Evolutionary conservation across 2,888 invertebrate species (phyloP).

Genomic region (Galerucella pusilla): DNA sequence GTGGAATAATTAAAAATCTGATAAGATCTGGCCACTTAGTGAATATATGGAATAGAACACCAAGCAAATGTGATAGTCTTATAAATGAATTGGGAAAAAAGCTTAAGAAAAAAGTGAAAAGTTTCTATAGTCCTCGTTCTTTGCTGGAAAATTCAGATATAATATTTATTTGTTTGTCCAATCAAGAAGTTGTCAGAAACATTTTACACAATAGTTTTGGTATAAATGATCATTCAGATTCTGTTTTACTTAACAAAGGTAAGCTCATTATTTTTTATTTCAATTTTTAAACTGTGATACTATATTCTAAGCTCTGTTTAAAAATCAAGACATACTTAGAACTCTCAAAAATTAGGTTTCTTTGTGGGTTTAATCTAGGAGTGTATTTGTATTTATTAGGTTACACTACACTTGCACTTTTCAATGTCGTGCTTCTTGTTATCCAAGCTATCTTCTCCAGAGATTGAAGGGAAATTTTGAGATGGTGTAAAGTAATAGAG

Average conservation of each 20-base stretch:
- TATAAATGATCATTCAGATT: slow-evolving; percentile 78
- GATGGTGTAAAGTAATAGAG: too few relatives aligned
- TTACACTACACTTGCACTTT: neutral
- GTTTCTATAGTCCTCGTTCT: slow-evolving; percentile 89
- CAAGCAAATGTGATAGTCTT: slow-evolving; percentile 38
- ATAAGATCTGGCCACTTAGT: slow-evolving; percentile 94
- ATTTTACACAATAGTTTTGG: slow-evolving; percentile 96
- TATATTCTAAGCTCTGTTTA: too few relatives aligned
- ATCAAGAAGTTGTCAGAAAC: slow-evolving; percentile 92
- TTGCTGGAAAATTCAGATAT: slow-evolving; percentile 92
- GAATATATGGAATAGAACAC: slow-evolving; percentile 92
- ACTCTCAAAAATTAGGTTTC: too few relatives aligned
- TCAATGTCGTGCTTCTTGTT: neutral
- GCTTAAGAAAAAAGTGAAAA: slow-evolving; percentile 66
- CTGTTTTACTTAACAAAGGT: slow-evolving; percentile 77
- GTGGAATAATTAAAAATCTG: slow-evolving; percentile 93
- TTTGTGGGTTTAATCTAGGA: too few relatives aligned
- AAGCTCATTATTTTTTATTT: neutral
- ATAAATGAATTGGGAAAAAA: slow-evolving; percentile 38
- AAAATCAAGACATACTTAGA: too few relatives aligned
- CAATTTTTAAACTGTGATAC: neutral
- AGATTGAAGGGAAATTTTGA: neutral
- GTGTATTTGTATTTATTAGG: too few relatives aligned
- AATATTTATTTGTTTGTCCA: slow-evolving; percentile 94
- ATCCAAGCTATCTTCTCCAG: neutral